Percentiles rank a stretch among this genome's conserved stretches.
These are phyloP conservation scores for Eupristina koningsbergeri DNA, from an alignment of 1,140 invertebrate species.

Conservation along the genomic window DNA sequence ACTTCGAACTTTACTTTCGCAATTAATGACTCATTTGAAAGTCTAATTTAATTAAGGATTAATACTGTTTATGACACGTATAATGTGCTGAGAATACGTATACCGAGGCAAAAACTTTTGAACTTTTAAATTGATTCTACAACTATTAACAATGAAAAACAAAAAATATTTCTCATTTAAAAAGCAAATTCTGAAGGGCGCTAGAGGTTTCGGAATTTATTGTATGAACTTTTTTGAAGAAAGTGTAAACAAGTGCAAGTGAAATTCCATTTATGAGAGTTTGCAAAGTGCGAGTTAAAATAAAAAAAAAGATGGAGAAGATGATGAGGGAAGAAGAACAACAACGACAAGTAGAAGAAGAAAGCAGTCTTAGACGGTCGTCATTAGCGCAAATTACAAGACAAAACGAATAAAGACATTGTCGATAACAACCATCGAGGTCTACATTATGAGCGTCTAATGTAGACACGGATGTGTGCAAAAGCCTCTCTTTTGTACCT, in stretches of 20 bases:
- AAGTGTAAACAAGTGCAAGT: not conserved
- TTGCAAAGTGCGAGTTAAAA: not conserved
- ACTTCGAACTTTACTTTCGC: not conserved
- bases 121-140: not conserved
- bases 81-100: not conserved
- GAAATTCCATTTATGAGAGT: not conserved
- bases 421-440: constrained; percentile 31
- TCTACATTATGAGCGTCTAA: not conserved
- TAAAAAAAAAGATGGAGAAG: too few relatives aligned
- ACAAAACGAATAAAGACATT: constrained; percentile 44
- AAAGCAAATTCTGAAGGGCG: too few relatives aligned
- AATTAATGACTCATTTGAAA: not conserved
- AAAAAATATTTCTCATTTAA: too few relatives aligned
- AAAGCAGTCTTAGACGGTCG: too few relatives aligned
- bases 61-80: not conserved
- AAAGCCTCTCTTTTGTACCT: constrained; percentile 48
- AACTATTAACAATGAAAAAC: too few relatives aligned
- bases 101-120: not conserved
- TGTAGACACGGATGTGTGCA: not conserved
- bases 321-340: too few relatives aligned
- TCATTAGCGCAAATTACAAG: constrained; percentile 21
- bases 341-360: too few relatives aligned
- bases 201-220: not conserved
- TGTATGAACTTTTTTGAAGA: not conserved
- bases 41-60: constrained; percentile 15